Percentiles rank a stretch among this genome's conserved stretches.
These are phyloP conservation scores for Labroides dimidiatus DNA, from an alignment of 2,797 vertebrate species.

Conservation along the genomic window DNA sequence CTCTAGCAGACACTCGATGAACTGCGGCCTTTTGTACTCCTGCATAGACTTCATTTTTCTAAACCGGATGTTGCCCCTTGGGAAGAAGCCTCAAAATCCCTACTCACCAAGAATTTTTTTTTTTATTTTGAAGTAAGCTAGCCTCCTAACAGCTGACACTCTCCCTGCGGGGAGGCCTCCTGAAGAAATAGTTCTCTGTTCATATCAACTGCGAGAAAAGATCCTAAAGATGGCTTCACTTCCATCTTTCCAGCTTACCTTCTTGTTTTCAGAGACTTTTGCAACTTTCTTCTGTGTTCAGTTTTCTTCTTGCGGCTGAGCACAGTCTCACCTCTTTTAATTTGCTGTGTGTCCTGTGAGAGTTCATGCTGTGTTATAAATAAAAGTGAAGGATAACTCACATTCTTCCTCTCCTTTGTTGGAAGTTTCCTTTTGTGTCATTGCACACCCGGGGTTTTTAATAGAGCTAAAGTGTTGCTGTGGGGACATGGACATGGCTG, in stretches of 20 bases:
- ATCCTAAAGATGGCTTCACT: background rate
- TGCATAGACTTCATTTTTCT: too few relatives aligned
- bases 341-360: background rate
- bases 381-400: background rate
- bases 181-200: too few relatives aligned
- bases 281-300: background rate
- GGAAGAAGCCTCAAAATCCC: too few relatives aligned
- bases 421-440: background rate
- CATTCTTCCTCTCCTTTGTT: background rate
- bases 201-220: background rate
- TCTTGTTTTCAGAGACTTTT: background rate
- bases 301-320: background rate
- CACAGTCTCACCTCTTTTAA: background rate
- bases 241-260: too few relatives aligned
- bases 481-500: constrained; percentile 10
- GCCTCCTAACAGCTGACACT: too few relatives aligned
- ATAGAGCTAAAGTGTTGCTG: constrained; percentile 10
- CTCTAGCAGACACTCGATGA: too few relatives aligned
- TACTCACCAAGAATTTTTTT: too few relatives aligned
- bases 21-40: too few relatives aligned
- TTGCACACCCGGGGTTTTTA: constrained; percentile 20
- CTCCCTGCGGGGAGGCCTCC: too few relatives aligned
- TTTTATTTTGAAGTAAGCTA: too few relatives aligned
- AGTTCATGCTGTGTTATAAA: constrained; percentile 1
- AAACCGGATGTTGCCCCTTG: too few relatives aligned